Evolutionary conservation across 2,113 vertebrate genomes (phyloP).

Genomic region (Syrmaticus mikado): DNA sequence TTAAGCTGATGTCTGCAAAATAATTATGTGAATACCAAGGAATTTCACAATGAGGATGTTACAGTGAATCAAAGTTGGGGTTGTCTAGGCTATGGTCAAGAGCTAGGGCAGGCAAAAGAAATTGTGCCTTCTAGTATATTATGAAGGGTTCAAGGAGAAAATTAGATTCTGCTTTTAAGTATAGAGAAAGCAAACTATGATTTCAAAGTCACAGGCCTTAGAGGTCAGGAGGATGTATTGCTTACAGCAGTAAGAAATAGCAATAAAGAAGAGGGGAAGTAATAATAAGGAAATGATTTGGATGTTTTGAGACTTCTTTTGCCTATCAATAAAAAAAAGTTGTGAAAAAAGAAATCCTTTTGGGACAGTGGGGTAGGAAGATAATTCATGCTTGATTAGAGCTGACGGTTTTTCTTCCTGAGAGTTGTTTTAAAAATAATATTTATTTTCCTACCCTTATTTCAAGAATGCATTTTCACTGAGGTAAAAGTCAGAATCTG

Average conservation of each 20-base stretch:
- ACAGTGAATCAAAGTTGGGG: background rate
- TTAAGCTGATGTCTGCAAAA: background rate
- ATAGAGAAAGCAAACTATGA: background rate
- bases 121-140: background rate
- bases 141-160: background rate
- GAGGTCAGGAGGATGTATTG: background rate
- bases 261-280: background rate
- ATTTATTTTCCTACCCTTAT: constrained; percentile 18
- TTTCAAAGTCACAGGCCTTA: background rate
- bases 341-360: background rate
- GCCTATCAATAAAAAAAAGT: background rate
- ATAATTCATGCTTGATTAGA: constrained; percentile 17
- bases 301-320: background rate
- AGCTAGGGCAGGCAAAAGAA: background rate
- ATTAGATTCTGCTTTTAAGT: background rate
- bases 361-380: background rate
- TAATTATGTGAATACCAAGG: background rate
- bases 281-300: background rate
- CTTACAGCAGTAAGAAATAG: background rate
- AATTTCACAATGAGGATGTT: background rate
- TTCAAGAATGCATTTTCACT: constrained; percentile 43
- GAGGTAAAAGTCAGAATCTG: constrained; percentile 53
- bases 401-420: background rate
- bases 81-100: background rate
- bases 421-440: background rate